phyloP scores from a whole-genome alignment of 1,140 invertebrate genomes.

The Papilio aristodemus region DNA sequence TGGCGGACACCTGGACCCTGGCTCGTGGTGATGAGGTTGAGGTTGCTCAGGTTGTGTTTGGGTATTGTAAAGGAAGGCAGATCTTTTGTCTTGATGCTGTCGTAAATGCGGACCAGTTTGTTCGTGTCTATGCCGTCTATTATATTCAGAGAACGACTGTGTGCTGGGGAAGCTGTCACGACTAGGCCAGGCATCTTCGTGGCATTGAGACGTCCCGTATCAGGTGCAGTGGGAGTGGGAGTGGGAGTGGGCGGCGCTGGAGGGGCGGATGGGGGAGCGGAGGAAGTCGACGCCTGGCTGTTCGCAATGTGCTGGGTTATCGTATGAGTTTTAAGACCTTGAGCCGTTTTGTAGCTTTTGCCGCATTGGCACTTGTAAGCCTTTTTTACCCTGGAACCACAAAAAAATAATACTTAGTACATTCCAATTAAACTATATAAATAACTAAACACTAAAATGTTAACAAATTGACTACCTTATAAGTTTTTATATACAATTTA shows the following conservation, averaged over 20 bases:
- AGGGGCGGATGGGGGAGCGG: slow-evolving; percentile 29
- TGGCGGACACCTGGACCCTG: slow-evolving; percentile 46
- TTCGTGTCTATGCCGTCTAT: slow-evolving; percentile 58
- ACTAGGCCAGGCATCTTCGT: slow-evolving; percentile 59
- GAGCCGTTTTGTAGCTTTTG: slow-evolving; percentile 89
- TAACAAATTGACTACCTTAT: not conserved
- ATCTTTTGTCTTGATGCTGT: slow-evolving; percentile 64
- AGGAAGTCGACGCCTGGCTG: slow-evolving; percentile 36
- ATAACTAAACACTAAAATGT: not conserved
- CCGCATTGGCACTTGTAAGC: slow-evolving; percentile 90
- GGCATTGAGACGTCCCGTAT: slow-evolving; percentile 18
- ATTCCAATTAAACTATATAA: not conserved
- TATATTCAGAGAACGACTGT: slow-evolving; percentile 44
- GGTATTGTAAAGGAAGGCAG: slow-evolving; percentile 64
- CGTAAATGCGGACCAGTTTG: slow-evolving; percentile 73
- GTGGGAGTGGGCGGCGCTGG: slow-evolving; percentile 8
- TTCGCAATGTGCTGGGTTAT: slow-evolving; percentile 81
- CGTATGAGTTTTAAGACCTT: slow-evolving; percentile 87
- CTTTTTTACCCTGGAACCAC: slow-evolving; percentile 85
- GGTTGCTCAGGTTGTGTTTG: slow-evolving; percentile 60
- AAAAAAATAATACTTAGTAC: slow-evolving; percentile 28
- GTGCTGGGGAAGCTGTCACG: slow-evolving; percentile 59
- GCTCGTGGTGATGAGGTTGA: slow-evolving; percentile 55
- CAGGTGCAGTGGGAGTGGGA: slow-evolving; percentile 7
- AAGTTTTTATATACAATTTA: not conserved